These are phyloP conservation scores for Luehdorfia chinensis DNA, from an alignment of 1,140 invertebrate genomes.

Conservation along the genomic window DNA sequence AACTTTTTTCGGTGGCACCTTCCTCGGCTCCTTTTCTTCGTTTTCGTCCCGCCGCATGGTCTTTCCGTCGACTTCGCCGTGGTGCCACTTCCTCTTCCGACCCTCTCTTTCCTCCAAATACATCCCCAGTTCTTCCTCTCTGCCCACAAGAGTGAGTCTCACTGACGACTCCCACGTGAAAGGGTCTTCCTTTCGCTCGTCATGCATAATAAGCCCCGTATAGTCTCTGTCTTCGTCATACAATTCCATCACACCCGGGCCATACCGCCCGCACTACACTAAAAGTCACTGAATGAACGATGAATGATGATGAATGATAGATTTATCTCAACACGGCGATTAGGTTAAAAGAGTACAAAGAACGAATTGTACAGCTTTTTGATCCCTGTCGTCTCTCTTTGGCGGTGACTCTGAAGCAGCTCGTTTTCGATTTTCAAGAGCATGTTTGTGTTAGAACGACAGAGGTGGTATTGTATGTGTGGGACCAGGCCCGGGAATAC, in stretches of 20 bases:
- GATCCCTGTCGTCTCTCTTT: constrained; percentile 87
- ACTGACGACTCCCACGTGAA: constrained; percentile 61
- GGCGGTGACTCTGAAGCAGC: constrained; percentile 86
- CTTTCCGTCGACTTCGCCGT: constrained; percentile 47
- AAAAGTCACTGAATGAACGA: constrained; percentile 56
- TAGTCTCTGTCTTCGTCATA: constrained; percentile 45
- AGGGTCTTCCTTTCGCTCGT: constrained; percentile 49
- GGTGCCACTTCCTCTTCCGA: constrained; percentile 58
- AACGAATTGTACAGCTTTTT: constrained; percentile 91
- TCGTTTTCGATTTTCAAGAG: constrained; percentile 82
- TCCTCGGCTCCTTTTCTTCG: constrained; percentile 60
- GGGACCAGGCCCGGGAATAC: constrained; percentile 39
- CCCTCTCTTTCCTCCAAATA: constrained; percentile 57
- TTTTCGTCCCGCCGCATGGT: constrained; percentile 51
- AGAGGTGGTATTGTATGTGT: constrained; percentile 60
- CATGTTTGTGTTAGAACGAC: constrained; percentile 72
- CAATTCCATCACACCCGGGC: constrained; percentile 60
- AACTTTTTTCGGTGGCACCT: constrained; percentile 63
- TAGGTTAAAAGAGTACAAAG: constrained; percentile 88
- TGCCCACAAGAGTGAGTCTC: constrained; percentile 48
- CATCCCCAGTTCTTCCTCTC: constrained; percentile 61
- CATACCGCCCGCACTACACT: constrained; percentile 48
- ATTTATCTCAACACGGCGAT: constrained; percentile 1
- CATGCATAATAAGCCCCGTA: constrained; percentile 51
- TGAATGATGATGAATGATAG: constrained; percentile 41